These are phyloP conservation scores for Cheilosia scutellata DNA, from an alignment of 2,888 invertebrate genomes.

Conservation along the genomic window DNA sequence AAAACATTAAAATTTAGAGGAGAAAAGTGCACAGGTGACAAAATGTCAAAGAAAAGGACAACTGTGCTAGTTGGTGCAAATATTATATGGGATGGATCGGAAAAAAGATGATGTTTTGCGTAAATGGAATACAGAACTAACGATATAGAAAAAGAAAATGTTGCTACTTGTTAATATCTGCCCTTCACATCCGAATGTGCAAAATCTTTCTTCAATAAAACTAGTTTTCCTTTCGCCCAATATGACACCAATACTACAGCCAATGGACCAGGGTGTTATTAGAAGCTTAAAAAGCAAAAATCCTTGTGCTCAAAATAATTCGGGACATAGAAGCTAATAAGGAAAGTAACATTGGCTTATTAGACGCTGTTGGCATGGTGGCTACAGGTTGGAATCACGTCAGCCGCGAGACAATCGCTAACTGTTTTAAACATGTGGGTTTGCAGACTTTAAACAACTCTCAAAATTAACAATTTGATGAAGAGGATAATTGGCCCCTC, in stretches of 20 bases:
- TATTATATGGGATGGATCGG: slow-evolving; percentile 4
- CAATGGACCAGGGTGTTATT: slow-evolving; percentile 3
- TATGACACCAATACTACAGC: slow-evolving; percentile 1
- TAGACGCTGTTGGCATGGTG: slow-evolving; percentile 7
- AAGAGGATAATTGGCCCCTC: slow-evolving; percentile 1
- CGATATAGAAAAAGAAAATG: slow-evolving; percentile 1
- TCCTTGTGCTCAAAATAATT: not conserved
- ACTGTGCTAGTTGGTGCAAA: no score
- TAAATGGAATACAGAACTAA: slow-evolving; percentile 4
- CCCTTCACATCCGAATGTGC: not conserved
- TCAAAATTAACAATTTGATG: not conserved
- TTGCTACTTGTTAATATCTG: slow-evolving; percentile 6
- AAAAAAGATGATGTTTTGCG: slow-evolving; percentile 2
- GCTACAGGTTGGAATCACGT: not conserved
- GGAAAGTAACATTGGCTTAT: not conserved
- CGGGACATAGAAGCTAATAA: slow-evolving; percentile 1
- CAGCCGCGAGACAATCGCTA: not conserved
- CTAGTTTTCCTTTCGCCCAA: not conserved
- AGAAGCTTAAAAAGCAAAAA: slow-evolving; percentile 6
- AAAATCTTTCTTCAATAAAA: slow-evolving; percentile 13
- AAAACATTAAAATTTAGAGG: no score
- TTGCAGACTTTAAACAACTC: not conserved
- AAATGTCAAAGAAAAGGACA: not conserved
- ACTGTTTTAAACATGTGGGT: not conserved
- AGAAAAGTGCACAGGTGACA: slow-evolving; percentile 1